Evolutionary conservation across 1,140 invertebrate species (phyloP).

Genomic region (Cecropterus lyciades): DNA sequence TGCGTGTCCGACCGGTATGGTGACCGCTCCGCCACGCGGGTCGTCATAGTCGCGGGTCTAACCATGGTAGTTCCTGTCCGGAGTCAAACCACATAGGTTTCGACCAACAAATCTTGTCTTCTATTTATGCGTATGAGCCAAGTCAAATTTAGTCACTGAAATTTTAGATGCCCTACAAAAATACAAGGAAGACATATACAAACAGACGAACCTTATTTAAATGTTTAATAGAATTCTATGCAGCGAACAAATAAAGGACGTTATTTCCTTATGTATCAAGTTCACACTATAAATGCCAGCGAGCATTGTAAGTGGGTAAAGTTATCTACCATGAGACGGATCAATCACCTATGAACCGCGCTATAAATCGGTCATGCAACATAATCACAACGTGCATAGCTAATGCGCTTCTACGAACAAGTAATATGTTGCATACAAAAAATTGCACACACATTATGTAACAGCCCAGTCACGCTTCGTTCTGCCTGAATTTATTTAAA

Average conservation of each 20-base stretch:
- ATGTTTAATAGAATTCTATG: conserved; percentile 34
- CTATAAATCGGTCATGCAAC: conserved; percentile 63
- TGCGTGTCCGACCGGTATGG: no score
- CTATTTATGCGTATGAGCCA: no score
- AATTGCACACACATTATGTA: conserved; percentile 33
- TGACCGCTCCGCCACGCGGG: no score
- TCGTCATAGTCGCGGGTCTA: no score
- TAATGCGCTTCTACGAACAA: conserved; percentile 41
- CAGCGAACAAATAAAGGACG: conserved; percentile 23
- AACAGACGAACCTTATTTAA: no score
- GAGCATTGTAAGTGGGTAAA: conserved; percentile 26
- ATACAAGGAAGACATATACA: no score
- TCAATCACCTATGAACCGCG: conserved; percentile 62
- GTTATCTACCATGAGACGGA: conserved; percentile 41
- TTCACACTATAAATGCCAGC: conserved; percentile 39
- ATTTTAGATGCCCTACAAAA: no score
- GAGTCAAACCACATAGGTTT: no score
- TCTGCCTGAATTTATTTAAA: conserved; percentile 2
- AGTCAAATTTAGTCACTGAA: no score
- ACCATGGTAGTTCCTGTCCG: no score
- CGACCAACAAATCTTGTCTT: no score
- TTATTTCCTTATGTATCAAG: conserved; percentile 46
- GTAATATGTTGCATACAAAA: conserved; percentile 41
- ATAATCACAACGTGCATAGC: conserved; percentile 51
- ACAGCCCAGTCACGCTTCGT: conserved; percentile 22